Conservation (phyloP, 30 jellyfish, hydroid and myxozoan species). For the Aurelia aurita region DNA sequence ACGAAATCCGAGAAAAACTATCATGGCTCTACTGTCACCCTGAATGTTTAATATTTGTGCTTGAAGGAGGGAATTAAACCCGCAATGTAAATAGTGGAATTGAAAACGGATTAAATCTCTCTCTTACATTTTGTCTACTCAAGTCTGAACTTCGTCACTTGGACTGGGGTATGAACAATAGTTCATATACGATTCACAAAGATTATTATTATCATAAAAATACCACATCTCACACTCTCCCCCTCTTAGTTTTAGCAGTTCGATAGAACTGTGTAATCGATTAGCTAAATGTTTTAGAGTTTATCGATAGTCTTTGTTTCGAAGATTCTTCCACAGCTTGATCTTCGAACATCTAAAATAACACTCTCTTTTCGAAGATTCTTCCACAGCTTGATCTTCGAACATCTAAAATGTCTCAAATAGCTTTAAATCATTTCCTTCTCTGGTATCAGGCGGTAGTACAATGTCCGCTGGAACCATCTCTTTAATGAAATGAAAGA, state of each 20-base stretch:
- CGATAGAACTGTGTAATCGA: not conserved
- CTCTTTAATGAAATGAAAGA: not conserved
- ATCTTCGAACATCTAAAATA: not conserved
- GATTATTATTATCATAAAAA: too few relatives aligned
- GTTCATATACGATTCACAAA: not conserved
- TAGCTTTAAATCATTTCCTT: not conserved
- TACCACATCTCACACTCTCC: not conserved
- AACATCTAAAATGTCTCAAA: not conserved
- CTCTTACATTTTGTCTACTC: too few relatives aligned
- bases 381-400: conserved; percentile 3
- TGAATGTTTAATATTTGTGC: too few relatives aligned
- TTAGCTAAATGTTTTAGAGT: not conserved
- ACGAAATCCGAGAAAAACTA: too few relatives aligned
- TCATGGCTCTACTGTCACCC: too few relatives aligned
- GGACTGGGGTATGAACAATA: not conserved
- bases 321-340: conserved; percentile 4
- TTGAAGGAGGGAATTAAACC: too few relatives aligned
- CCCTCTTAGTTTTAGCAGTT: conserved; percentile 3
- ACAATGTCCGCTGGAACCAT: conserved; percentile 1
- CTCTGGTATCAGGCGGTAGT: not conserved
- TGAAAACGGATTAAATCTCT: too few relatives aligned
- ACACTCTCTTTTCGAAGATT: not conserved
- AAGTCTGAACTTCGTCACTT: too few relatives aligned
- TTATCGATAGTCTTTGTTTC: not conserved
- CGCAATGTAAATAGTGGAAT: too few relatives aligned